Evolutionary conservation across 2,113 vertebrate species (phyloP).

Genomic region (Taurulus bubalis): DNA sequence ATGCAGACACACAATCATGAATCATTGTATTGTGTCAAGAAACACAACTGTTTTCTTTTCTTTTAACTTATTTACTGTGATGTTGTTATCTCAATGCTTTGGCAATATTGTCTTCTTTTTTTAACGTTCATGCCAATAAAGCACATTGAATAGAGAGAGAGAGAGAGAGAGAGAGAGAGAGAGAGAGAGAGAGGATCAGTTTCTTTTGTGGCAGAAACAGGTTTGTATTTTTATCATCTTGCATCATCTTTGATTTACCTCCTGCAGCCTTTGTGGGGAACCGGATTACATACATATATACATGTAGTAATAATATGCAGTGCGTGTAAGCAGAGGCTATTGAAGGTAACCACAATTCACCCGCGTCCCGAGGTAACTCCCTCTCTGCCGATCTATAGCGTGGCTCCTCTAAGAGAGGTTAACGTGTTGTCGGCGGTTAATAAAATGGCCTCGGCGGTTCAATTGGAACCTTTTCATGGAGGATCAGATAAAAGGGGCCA

Average conservation of each 20-base stretch:
- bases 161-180: no score
- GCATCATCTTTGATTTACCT: background rate
- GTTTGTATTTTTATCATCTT: background rate
- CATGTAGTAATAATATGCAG: background rate
- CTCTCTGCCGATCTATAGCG: background rate
- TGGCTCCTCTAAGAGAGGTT: background rate
- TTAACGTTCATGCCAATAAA: no score
- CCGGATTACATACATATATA: background rate
- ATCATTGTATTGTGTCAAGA: no score
- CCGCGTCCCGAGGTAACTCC: background rate
- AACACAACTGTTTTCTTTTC: no score
- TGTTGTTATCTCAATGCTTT: no score
- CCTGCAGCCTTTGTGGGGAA: background rate
- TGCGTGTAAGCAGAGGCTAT: background rate
- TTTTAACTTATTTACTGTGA: no score
- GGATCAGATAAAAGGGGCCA: constrained; percentile 16
- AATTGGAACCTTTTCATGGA: constrained; percentile 12
- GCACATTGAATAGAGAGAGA: no score
- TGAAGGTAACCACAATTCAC: background rate
- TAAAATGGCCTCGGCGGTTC: background rate
- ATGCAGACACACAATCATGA: no score
- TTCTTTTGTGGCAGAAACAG: no score
- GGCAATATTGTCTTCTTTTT: no score
- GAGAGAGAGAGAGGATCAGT: no score
- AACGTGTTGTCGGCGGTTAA: background rate